Evolutionary conservation across 2,888 invertebrate species (phyloP).

Genomic region (Lysandra bellargus): DNA sequence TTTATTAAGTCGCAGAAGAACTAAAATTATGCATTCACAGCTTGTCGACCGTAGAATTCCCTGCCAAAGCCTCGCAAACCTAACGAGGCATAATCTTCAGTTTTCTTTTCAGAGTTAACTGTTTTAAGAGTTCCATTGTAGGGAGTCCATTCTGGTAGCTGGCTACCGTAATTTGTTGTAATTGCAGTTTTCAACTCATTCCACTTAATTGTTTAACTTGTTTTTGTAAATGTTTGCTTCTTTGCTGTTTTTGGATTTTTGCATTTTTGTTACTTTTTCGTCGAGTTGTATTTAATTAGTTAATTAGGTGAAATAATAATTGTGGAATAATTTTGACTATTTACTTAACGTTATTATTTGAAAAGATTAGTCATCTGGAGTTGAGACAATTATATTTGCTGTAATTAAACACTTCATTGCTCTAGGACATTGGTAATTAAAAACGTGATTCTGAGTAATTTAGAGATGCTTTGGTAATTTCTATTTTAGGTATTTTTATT

Average conservation of each 20-base stretch:
- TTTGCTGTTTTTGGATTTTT: background rate
- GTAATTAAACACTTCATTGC: background rate
- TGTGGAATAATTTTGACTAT: background rate
- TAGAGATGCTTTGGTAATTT: background rate
- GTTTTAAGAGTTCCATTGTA: slow-evolving; percentile 38
- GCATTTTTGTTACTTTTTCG: background rate
- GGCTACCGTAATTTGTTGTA: slow-evolving; percentile 33
- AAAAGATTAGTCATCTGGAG: background rate
- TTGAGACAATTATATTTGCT: background rate
- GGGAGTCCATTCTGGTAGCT: slow-evolving; percentile 30
- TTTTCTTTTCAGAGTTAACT: slow-evolving; percentile 42
- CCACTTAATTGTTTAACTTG: slow-evolving; percentile 23
- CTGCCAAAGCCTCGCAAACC: slow-evolving; percentile 34
- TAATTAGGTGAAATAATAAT: background rate
- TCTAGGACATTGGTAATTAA: background rate
- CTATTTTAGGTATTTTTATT: background rate
- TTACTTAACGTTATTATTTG: background rate
- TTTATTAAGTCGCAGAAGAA: slow-evolving; percentile 37
- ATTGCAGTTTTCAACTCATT: slow-evolving; percentile 27
- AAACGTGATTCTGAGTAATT: background rate
- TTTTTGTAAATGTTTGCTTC: slow-evolving; percentile 19
- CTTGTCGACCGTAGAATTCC: slow-evolving; percentile 38
- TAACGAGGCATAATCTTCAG: slow-evolving; percentile 40
- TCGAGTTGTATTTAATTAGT: background rate
- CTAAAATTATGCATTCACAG: slow-evolving; percentile 43